phyloP scores from a whole-genome alignment of 1,140 invertebrate species.

The Drosophila littoralis region DNA sequence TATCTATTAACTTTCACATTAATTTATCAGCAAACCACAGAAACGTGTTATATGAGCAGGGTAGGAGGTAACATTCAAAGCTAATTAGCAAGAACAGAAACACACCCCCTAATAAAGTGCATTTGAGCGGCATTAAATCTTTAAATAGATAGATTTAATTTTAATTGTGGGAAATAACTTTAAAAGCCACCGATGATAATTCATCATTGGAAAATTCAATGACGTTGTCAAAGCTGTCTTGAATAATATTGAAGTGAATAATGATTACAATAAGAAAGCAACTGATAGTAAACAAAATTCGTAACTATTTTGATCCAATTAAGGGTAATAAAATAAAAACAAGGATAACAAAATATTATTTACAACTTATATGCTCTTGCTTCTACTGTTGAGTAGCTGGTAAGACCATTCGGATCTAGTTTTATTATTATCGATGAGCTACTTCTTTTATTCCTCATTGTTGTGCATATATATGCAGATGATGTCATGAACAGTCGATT shows the following conservation, averaged over 20 bases:
- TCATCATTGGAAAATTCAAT: too few species aligned
- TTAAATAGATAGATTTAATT: slow-evolving; percentile 13
- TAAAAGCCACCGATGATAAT: neutral
- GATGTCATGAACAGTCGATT: slow-evolving; percentile 27
- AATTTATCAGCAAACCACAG: neutral
- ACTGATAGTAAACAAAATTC: neutral
- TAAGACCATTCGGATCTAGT: neutral
- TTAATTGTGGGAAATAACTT: slow-evolving; percentile 22
- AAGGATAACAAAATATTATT: too few species aligned
- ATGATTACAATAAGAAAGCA: neutral
- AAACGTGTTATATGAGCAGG: too few species aligned
- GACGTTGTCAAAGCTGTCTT: too few species aligned
- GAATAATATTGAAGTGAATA: neutral
- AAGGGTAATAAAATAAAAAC: neutral
- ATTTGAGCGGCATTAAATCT: slow-evolving; percentile 1
- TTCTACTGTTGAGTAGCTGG: neutral
- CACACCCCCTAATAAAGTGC: neutral
- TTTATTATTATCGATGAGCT: neutral
- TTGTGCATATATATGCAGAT: neutral
- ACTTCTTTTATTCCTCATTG: neutral
- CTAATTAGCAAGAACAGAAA: neutral
- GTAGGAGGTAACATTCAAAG: neutral
- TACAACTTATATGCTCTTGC: too few species aligned
- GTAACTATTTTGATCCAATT: neutral
- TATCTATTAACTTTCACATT: too few species aligned